Evolutionary conservation across 2,888 invertebrate genomes (phyloP), one percentile per base, ranked within the genome.

Genomic region (Adelognathus sp.): DNA sequence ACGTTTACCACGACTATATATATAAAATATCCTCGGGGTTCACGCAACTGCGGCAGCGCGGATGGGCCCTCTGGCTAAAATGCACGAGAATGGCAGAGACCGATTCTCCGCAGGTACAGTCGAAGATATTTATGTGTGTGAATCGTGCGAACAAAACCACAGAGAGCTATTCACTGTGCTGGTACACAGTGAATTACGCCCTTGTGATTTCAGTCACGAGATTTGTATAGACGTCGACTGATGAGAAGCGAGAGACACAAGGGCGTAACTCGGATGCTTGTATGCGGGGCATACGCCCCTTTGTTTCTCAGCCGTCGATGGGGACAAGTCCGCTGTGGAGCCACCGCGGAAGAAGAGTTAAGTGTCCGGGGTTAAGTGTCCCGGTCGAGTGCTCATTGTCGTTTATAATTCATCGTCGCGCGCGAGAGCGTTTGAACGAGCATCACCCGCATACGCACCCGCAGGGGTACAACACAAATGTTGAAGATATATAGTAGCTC

Each of bases 331-430:
- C 39, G 46, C 27, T 14, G n/a, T n/a, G 36, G 58, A 21, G 58
- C 33, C 56, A 67, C 52, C 61, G 58, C 41, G 39, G 36, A 78
- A 78, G 66, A 78, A 75, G 70, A 71, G 78, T 74, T 56, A 70
- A 78, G 74, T 66, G 75, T 74, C 63, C 75, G 71, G 80, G 74
- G 72, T 80, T 80, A 78, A 75, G 78, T 80, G 74, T 80, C 80
- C 67, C 77, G 69, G 73, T 78, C 77, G 74, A 78, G 80, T 77
- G 58, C 74, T 80, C 77, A 77, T 80, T 74, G 77, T 80, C 77
- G 69, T 67, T 78, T 66, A 71, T 78, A 78, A 80, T 80, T 80
- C 80, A 79, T 81, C 76, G 72, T 73, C 70, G 46, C 64, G 9
- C 52, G 50, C n/a, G n/a, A n/a, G 46, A 29, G 21, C 44, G 44